Percentiles rank a stretch among this genome's conserved stretches.
Evolutionary conservation across 1,140 invertebrate species (phyloP).

Genomic region (Bombyx mori): DNA sequence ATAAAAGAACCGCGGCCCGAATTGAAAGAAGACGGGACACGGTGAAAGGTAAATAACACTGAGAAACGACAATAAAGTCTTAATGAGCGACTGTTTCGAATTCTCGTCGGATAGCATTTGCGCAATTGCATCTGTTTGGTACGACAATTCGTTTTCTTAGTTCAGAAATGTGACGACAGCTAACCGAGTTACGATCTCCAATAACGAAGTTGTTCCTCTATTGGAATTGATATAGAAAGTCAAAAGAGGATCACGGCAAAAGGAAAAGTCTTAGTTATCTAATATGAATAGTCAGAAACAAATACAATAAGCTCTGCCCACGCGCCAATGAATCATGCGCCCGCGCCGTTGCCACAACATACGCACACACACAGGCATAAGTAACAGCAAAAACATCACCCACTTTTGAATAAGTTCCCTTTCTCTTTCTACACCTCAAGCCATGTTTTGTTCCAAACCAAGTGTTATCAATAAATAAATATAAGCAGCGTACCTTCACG

Average conservation of each 20-base stretch:
- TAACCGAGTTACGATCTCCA: background rate
- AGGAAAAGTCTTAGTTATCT: conserved; percentile 51
- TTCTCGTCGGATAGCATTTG: conserved; percentile 22
- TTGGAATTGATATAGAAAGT: conserved; percentile 15
- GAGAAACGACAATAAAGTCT: conserved; percentile 34
- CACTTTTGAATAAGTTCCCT: conserved; percentile 69
- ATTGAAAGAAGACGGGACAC: conserved; percentile 11
- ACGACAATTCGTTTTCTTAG: conserved; percentile 1
- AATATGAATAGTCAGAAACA: conserved; percentile 43
- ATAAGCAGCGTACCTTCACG: conserved; percentile 17
- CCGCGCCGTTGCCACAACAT: conserved; percentile 14
- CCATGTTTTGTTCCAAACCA: conserved; percentile 39
- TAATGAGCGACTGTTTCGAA: conserved; percentile 36
- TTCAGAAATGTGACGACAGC: background rate
- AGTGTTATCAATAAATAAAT: conserved; percentile 34
- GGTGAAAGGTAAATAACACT: conserved; percentile 37
- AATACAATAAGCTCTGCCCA: conserved; percentile 62
- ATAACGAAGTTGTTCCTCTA: conserved; percentile 13
- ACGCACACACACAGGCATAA: conserved; percentile 23
- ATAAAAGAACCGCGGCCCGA: conserved; percentile 15
- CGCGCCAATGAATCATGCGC: conserved; percentile 59
- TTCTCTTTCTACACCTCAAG: conserved; percentile 66
- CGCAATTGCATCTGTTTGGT: conserved; percentile 23
- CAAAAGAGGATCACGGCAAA: conserved; percentile 28
- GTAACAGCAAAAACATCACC: conserved; percentile 68